Percentiles rank a stretch among this genome's conserved stretches.
Conservation (phyloP, 2,113 vertebrate genomes). For the Eidolon helvum region DNA sequence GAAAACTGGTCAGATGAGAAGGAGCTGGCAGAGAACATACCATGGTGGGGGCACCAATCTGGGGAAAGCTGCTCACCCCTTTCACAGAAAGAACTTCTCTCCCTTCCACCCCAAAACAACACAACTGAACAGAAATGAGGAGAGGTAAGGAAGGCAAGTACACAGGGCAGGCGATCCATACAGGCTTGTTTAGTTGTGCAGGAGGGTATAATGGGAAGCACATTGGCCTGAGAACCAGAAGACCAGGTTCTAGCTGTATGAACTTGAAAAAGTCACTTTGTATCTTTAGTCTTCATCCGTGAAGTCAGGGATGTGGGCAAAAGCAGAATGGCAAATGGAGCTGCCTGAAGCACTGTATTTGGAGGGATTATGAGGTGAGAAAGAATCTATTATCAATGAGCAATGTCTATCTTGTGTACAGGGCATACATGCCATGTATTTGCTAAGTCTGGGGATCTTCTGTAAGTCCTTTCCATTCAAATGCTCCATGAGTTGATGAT, state of each 20-base stretch:
- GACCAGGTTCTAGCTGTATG: neutral
- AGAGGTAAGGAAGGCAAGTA: neutral
- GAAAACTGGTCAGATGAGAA: neutral
- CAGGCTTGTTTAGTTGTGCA: neutral
- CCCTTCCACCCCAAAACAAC: neutral
- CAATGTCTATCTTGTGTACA: neutral
- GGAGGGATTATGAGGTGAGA: neutral
- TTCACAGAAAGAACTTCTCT: neutral
- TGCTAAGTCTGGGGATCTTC: neutral
- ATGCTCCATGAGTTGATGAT: rapidly evolving
- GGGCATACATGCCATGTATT: neutral
- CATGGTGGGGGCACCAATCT: too few relatives aligned
- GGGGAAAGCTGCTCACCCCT: neutral
- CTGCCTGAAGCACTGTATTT: neutral
- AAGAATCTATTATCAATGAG: neutral
- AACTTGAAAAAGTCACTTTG: neutral
- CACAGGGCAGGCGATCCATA: neutral
- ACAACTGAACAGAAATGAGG: rapidly evolving
- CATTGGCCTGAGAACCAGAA: neutral
- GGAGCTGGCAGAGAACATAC: neutral
- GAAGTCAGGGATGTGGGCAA: neutral
- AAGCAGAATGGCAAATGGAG: neutral
- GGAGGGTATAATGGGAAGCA: neutral
- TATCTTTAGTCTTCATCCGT: neutral
- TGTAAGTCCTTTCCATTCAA: neutral